Base-by-base conservation (phyloP, 2,888 invertebrate species). In the Drosophila affinis region DNA sequence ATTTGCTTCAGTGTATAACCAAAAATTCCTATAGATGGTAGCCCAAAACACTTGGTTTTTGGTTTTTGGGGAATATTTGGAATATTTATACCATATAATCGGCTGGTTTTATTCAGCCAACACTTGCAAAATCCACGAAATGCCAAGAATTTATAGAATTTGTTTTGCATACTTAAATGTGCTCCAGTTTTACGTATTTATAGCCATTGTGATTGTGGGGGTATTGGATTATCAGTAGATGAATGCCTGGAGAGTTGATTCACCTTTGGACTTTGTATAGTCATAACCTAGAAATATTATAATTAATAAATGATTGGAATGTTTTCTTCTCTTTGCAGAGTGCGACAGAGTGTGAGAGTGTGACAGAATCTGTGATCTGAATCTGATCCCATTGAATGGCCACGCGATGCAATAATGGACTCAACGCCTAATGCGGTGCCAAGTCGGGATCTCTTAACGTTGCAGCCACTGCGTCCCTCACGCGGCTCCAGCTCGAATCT, bases 211-310 rank as follows among this genome's bases (percentile, higher is more conserved):
- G 75, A 75, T 56, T 71, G 57, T 56, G 34, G 34, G 34, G 34
- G 24, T 24, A 39, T 39, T 39, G 49, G 55, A 55, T 77, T 88
- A 86, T 88, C 84, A 77, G 87, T 57, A 55, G 47, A 32, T 57
- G 47, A 39, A 27, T 39, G 14, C 14, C 2, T 39, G 5, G 51
- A 21, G 64, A 74, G 81, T 76, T 84, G 78, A 81, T 72, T 89
- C 88, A 85, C 83, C 87, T 87, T 83, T 87, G 54, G 89, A 89
- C 87, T 89, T 80, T 87, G 86, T 59, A 34, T 58, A 32, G 1
- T 2, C 32, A 12, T 32, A 58, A 54, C 64, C 72, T 72, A 59
- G 58, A 59, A 77, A 78, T 62, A 79, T 61, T 57, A 47, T 48
- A 44, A 56, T 54, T 67, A 45, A 47, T 47, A 44, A 56, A 57